Evolutionary conservation across 1,140 invertebrate genomes (phyloP).

Genomic region (Anastrepha ludens): DNA sequence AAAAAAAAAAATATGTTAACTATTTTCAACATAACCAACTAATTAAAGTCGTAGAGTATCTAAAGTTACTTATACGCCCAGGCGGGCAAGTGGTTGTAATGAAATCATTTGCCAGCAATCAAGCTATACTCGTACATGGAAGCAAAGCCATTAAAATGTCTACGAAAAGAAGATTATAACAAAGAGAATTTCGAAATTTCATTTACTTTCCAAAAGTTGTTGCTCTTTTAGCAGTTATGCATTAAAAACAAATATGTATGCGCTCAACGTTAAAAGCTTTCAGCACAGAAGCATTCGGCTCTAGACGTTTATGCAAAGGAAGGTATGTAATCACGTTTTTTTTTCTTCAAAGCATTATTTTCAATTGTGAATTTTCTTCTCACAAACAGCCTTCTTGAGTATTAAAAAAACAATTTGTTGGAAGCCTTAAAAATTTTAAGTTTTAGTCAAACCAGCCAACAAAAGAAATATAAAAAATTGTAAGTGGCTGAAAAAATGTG

Average conservation of each 20-base stretch:
- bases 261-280: background rate
- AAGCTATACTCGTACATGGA: background rate
- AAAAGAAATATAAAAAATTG: background rate
- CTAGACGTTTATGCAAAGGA: background rate
- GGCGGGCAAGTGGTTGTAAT: background rate
- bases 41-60: background rate
- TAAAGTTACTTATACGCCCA: constrained; percentile 30
- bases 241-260: background rate
- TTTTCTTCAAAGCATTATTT: background rate
- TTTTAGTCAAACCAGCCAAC: background rate
- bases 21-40: background rate
- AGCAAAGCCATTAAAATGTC: background rate
- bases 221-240: background rate
- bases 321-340: background rate
- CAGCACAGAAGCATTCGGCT: background rate
- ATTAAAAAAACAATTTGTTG: background rate
- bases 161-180: constrained; percentile 11
- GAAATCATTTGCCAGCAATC: background rate
- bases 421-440: background rate
- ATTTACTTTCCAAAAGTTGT: background rate
- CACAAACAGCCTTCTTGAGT: background rate
- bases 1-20: too few relatives aligned
- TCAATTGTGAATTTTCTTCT: background rate
- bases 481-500: background rate
- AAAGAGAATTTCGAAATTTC: constrained; percentile 28